Base-by-base conservation (phyloP, 2,888 invertebrate genomes). In the Druceiella hillmani region DNA sequence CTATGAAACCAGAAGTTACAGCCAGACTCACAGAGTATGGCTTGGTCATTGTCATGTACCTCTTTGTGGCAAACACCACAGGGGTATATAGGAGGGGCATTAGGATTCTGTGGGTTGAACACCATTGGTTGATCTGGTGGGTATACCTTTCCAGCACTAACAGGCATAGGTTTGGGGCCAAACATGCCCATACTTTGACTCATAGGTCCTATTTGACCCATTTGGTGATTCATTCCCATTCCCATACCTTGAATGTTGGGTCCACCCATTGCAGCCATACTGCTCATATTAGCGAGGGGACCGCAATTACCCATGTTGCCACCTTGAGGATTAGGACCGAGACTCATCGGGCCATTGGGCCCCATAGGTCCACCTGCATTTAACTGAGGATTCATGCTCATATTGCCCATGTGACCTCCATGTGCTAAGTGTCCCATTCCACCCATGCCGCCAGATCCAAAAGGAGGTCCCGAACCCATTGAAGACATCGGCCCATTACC, bases 1-100 rank as follows among this genome's bases (percentile, higher is more conserved):
- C 89, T 84, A 69, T 98, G 97, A 72, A 93, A 98, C 90, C 95
- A 98, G 71, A 97, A 97, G 74, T 95, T 95, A 70, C 97, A 98
- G 38, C 95, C 95, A 55, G 93, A 93, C 71, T 97, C 97, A 68
- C 97, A 98, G 50, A 95, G 77, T 50, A 93, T 92, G 41, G 94
- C 95, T 74, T 97, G 94, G 67, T 98, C 97, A 71, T 95, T 95
- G 67, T 98, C 97, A 68, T 95, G 94, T 39, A 94, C 91, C 75
- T 98, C 97, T 71, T 94, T 94, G 68, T 94, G 95, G 70, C 97
- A 98, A 40, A 90, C 84, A 45, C 97, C 97, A 69, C 97, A 98
- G 0, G 95, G 94, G 64, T 95, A 95, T 50, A 97, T 95, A 2
- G 97, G 95, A 32, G 97, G 97, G 35, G 97, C 97, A 63, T 95